phyloP scores from a whole-genome alignment of 2,888 invertebrate species.

The Neocrepidodera transversa region DNA sequence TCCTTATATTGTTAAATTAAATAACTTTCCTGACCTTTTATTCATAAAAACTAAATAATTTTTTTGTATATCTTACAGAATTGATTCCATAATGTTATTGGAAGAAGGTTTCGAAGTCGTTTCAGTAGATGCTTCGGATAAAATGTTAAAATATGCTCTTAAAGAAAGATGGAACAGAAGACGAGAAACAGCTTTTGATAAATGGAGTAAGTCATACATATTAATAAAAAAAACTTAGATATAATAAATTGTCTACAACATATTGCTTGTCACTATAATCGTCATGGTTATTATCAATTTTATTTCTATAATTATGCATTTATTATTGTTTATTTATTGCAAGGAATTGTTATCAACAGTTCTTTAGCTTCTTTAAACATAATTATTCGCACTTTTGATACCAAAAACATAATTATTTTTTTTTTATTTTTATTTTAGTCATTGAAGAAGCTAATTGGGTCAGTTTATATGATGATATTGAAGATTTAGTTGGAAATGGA shows the following conservation, averaged over 20 bases:
- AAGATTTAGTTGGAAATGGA: constrained; percentile 67
- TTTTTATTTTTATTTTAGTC: constrained; percentile 62
- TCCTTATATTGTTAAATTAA: too few relatives aligned
- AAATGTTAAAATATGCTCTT: constrained; percentile 89
- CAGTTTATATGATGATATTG: constrained; percentile 77
- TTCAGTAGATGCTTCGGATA: constrained; percentile 90
- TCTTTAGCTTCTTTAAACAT: too few relatives aligned
- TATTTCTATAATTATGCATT: neutral
- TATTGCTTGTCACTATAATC: neutral
- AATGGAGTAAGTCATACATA: constrained; percentile 73
- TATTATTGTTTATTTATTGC: too few relatives aligned
- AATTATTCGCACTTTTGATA: too few relatives aligned
- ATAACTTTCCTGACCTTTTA: too few relatives aligned
- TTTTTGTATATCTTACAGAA: constrained; percentile 61
- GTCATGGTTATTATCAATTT: too few relatives aligned
- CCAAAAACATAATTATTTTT: too few relatives aligned
- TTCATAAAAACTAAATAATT: too few relatives aligned
- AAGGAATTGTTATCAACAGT: too few relatives aligned
- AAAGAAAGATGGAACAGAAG: constrained; percentile 85
- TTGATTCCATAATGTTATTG: constrained; percentile 87
- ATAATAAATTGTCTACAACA: neutral
- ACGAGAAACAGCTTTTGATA: constrained; percentile 78
- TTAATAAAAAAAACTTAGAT: neutral
- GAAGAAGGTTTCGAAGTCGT: constrained; percentile 88
- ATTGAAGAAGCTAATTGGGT: constrained; percentile 94